These are phyloP conservation scores for Lepidurus apus DNA, from an alignment of 1,140 invertebrate species.

Conservation along the genomic window DNA sequence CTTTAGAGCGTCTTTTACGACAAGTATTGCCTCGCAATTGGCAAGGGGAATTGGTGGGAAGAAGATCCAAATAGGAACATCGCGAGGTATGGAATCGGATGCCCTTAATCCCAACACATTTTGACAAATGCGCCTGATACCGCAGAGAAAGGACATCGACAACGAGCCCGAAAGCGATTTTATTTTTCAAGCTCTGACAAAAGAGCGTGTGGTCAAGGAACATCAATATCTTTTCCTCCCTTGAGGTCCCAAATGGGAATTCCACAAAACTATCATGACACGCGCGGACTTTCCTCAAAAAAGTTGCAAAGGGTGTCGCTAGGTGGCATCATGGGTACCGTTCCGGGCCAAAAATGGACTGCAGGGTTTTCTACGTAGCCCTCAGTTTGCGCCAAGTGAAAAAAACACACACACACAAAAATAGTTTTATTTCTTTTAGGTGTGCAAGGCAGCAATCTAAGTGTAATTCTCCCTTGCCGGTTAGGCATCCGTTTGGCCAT, in stretches of 20 bases:
- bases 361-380: no score
- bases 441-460: neutral
- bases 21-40: neutral
- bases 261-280: no score
- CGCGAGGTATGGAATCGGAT: neutral
- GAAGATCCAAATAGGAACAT: neutral
- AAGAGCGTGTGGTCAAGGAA: neutral
- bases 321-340: no score
- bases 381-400: no score
- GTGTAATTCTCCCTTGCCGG: neutral
- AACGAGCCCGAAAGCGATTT: neutral
- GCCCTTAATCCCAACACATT: neutral
- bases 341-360: no score
- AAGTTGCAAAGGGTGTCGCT: no score
- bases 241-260: no score
- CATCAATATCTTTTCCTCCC: neutral
- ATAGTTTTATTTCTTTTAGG: neutral
- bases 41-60: neutral
- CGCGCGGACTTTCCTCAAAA: no score
- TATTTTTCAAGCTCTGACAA: neutral
- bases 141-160: neutral
- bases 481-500: conserved; percentile 8
- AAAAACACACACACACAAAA: neutral
- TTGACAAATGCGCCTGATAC: neutral
- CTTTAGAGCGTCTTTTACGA: neutral